Percentiles rank a stretch among this genome's conserved stretches.
These are phyloP conservation scores for Ceyx cyanopectus DNA, from an alignment of 2,113 vertebrate genomes.

Conservation along the genomic window DNA sequence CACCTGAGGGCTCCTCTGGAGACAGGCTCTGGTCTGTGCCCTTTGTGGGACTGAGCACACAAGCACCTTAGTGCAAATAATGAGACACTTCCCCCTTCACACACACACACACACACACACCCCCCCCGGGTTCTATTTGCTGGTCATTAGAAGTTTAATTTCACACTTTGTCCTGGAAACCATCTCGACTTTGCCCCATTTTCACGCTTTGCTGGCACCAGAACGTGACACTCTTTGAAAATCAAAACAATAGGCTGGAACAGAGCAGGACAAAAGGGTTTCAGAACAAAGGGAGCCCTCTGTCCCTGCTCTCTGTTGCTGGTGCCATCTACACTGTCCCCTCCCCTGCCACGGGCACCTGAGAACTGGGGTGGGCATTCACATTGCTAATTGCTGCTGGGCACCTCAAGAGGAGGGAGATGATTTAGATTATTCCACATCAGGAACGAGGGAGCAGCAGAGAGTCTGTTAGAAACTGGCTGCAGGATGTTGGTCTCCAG, in stretches of 20 bases:
- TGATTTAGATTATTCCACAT: not conserved
- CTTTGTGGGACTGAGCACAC: fast-evolving
- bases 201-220: fast-evolving
- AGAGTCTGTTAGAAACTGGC: not conserved
- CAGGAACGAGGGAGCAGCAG: not conserved
- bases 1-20: not conserved
- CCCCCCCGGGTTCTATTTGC: too few relatives aligned
- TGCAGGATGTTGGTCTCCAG: not conserved
- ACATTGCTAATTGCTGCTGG: not conserved
- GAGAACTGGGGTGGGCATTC: not conserved
- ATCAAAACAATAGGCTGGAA: not conserved
- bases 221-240: not conserved
- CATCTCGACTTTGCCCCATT: not conserved
- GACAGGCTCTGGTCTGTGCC: fast-evolving
- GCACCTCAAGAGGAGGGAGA: not conserved
- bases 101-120: too few relatives aligned
- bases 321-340: not conserved
- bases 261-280: not conserved
- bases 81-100: too few relatives aligned
- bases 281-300: not conserved
- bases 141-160: too few relatives aligned
- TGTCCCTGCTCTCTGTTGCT: fast-evolving
- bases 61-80: fast-evolving
- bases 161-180: fast-evolving
- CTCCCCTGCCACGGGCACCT: not conserved